phyloP scores from a whole-genome alignment of 1,140 invertebrate genomes.

The Acromyrmex echinatior region DNA sequence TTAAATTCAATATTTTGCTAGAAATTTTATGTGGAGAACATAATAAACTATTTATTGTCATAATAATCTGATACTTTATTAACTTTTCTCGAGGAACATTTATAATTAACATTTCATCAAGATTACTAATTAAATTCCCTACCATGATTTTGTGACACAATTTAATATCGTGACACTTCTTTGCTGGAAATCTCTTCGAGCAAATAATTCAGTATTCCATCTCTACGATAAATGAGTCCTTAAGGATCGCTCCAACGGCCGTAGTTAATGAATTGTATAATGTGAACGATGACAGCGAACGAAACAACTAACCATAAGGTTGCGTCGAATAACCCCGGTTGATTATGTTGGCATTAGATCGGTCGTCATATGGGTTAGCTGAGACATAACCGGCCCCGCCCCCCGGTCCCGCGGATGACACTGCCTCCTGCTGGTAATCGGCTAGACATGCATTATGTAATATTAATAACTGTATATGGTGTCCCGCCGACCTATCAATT shows the following conservation, averaged over 20 bases:
- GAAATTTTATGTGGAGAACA: neutral
- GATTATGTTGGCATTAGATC: slow-evolving; percentile 80
- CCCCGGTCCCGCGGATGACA: slow-evolving; percentile 73
- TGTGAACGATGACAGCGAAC: slow-evolving; percentile 53
- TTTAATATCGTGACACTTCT: neutral
- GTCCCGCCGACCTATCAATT: neutral
- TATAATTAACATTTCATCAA: neutral
- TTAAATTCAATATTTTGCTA: neutral
- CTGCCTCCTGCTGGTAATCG: slow-evolving; percentile 83
- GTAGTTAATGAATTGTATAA: slow-evolving; percentile 40
- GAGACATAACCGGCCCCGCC: slow-evolving; percentile 78
- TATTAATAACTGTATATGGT: slow-evolving; percentile 50
- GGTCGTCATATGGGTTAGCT: slow-evolving; percentile 80
- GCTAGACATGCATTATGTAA: slow-evolving; percentile 76
- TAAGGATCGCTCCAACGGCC: slow-evolving; percentile 8
- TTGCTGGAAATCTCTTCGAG: neutral
- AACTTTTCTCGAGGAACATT: neutral
- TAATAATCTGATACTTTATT: neutral
- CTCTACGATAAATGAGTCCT: neutral
- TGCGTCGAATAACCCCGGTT: slow-evolving; percentile 81
- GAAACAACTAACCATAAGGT: slow-evolving; percentile 82
- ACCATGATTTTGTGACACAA: neutral
- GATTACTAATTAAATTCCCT: neutral
- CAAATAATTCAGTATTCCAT: neutral
- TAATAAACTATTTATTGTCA: neutral